These are phyloP conservation scores for Eupeodes corollae DNA, from an alignment of 1,140 invertebrate species.

Conservation along the genomic window DNA sequence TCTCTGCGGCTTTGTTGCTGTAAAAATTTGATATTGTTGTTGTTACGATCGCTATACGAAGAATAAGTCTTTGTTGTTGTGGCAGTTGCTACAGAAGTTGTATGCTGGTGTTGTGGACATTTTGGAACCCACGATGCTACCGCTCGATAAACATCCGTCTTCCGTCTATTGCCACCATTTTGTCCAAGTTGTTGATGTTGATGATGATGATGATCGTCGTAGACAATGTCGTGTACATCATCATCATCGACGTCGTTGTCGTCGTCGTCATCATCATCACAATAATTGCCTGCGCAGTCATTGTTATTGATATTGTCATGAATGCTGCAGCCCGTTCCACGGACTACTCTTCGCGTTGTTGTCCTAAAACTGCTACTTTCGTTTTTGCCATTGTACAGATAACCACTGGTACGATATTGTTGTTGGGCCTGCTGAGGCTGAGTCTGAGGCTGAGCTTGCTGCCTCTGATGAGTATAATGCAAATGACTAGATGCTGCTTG, in stretches of 20 bases:
- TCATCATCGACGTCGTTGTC: conserved; percentile 29
- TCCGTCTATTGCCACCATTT: not conserved
- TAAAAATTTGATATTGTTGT: conserved; percentile 9
- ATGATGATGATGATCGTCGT: not conserved
- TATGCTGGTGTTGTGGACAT: conserved; percentile 39
- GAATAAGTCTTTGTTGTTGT: not conserved
- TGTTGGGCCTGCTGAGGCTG: no score
- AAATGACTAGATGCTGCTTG: no score
- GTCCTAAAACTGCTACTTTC: not conserved
- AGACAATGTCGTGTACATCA: conserved; percentile 22
- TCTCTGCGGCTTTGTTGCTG: conserved; percentile 11
- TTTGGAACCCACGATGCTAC: conserved; percentile 49
- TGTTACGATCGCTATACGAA: conserved; percentile 7
- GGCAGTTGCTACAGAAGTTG: conserved; percentile 14
- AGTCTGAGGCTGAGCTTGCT: no score
- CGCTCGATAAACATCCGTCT: conserved; percentile 42
- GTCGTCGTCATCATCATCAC: conserved; percentile 27
- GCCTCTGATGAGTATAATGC: no score
- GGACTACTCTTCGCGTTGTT: not conserved
- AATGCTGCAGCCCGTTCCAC: no score
- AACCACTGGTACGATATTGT: no score
- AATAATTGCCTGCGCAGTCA: no score
- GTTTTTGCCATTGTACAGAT: not conserved
- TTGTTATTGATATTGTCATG: no score
- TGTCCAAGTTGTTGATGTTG: not conserved